Percentiles rank a stretch among this genome's conserved stretches.
These are phyloP conservation scores for Eupleurogrammus muticus DNA, from an alignment of 2,797 vertebrate species.

Conservation along the genomic window DNA sequence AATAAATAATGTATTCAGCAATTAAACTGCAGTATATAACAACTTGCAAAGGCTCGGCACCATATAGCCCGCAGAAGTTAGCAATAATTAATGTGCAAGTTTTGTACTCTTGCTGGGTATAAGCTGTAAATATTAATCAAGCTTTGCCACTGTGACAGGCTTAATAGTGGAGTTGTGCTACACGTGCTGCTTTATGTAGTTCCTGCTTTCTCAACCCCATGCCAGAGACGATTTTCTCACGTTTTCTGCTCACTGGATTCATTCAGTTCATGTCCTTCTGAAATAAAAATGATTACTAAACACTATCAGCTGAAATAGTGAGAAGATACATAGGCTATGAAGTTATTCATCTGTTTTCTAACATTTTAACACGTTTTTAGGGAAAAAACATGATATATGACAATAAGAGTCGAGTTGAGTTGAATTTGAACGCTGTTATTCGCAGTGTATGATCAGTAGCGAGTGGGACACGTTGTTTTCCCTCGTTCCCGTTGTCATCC, in stretches of 20 bases:
- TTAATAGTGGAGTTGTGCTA: constrained; percentile 64
- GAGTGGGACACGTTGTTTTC: neutral
- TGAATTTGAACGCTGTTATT: neutral
- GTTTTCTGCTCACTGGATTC: constrained; percentile 30
- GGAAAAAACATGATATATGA: neutral
- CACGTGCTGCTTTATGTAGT: constrained; percentile 58
- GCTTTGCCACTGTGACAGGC: constrained; percentile 74
- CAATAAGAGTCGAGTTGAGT: neutral
- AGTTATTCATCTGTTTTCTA: constrained; percentile 32
- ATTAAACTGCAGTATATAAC: constrained; percentile 78
- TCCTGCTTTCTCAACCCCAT: constrained; percentile 49
- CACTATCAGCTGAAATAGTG: constrained; percentile 15
- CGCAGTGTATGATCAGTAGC: too few species aligned
- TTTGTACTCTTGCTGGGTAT: constrained; percentile 75
- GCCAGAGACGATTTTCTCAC: constrained; percentile 43
- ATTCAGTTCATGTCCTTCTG: constrained; percentile 29
- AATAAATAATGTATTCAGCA: constrained; percentile 77
- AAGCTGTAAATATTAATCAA: constrained; percentile 84
- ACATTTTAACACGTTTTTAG: too few species aligned
- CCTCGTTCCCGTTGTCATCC: neutral
- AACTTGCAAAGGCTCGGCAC: constrained; percentile 67
- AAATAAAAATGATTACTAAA: constrained; percentile 42
- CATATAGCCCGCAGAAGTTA: constrained; percentile 76
- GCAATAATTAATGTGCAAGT: constrained; percentile 81
- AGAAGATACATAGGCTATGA: constrained; percentile 29